Percentiles rank a stretch among this genome's conserved stretches.
Evolutionary conservation across 2,888 invertebrate genomes (phyloP).

Genomic region (Neoscelio sp.): DNA sequence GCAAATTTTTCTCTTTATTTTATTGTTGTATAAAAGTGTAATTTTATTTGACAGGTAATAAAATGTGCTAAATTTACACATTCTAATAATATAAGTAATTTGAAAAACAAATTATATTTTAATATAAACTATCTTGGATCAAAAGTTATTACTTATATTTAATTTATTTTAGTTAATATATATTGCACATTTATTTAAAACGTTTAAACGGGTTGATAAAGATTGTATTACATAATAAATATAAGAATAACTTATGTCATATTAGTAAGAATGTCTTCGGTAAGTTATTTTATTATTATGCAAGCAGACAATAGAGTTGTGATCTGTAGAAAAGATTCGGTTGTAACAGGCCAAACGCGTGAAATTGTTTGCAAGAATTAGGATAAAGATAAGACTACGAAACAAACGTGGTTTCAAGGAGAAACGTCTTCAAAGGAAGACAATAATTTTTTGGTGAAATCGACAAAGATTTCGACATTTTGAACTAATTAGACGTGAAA

Average conservation of each 20-base stretch:
- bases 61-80: too few species aligned
- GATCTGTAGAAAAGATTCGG: conserved; percentile 22
- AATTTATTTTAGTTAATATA: too few species aligned
- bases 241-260: conserved; percentile 16
- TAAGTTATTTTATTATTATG: conserved; percentile 16
- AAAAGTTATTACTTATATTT: too few species aligned
- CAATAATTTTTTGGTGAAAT: conserved; percentile 49
- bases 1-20: conserved; percentile 35
- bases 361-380: conserved; percentile 15
- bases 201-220: too few species aligned
- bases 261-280: background rate
- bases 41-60: too few species aligned
- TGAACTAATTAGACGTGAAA: conserved; percentile 30
- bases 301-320: conserved; percentile 20
- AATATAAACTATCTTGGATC: too few species aligned
- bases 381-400: conserved; percentile 21
- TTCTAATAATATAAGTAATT: too few species aligned
- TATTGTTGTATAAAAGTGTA: conserved; percentile 52
- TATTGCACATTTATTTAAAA: too few species aligned
- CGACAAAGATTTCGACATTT: conserved; percentile 22
- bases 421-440: conserved; percentile 35
- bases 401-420: conserved; percentile 16
- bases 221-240: background rate
- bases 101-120: too few species aligned
- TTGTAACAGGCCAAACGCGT: conserved; percentile 36